These are phyloP conservation scores for Parambassis ranga DNA, from an alignment of 2,797 vertebrate genomes.

Conservation along the genomic window DNA sequence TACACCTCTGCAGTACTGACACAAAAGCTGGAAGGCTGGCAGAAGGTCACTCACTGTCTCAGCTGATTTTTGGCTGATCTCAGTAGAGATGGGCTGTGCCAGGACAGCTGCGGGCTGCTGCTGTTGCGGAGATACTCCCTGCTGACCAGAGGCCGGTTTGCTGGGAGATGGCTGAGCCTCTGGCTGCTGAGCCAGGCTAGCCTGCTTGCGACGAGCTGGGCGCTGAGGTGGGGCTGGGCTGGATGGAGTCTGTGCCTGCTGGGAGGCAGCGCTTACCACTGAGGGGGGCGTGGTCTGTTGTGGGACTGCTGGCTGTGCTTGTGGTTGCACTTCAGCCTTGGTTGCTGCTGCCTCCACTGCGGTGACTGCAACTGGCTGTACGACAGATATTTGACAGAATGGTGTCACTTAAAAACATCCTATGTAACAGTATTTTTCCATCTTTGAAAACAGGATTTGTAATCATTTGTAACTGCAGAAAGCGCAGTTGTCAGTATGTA, in stretches of 20 bases:
- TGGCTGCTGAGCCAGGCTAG: conserved; percentile 38
- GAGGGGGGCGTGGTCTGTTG: conserved; percentile 51
- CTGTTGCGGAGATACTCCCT: conserved; percentile 30
- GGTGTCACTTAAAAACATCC: background rate
- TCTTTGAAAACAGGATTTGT: background rate
- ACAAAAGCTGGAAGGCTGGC: background rate
- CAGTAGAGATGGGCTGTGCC: conserved; percentile 29
- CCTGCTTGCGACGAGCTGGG: conserved; percentile 78
- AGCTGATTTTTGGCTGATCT: conserved; percentile 56
- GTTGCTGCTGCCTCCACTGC: conserved; percentile 56
- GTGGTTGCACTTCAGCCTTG: conserved; percentile 70
- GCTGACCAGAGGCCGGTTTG: conserved; percentile 41
- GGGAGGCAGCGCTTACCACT: conserved; percentile 42
- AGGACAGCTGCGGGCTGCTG: conserved; percentile 41
- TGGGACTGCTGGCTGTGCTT: conserved; percentile 53
- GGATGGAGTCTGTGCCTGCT: conserved; percentile 71
- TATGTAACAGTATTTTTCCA: too few species aligned
- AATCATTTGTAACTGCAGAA: background rate
- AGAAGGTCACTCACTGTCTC: conserved; percentile 49
- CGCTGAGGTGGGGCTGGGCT: conserved; percentile 80
- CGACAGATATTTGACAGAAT: conserved; percentile 20
- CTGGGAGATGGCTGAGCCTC: conserved; percentile 48
- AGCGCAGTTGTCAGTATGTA: conserved; percentile 8
- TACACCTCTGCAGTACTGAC: background rate
- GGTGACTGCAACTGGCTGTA: conserved; percentile 74